Percentiles rank a stretch among this genome's conserved stretches.
These are phyloP conservation scores for Pseudolaguvia tuberculata DNA, from an alignment of 2,113 vertebrate genomes.

Conservation along the genomic window DNA sequence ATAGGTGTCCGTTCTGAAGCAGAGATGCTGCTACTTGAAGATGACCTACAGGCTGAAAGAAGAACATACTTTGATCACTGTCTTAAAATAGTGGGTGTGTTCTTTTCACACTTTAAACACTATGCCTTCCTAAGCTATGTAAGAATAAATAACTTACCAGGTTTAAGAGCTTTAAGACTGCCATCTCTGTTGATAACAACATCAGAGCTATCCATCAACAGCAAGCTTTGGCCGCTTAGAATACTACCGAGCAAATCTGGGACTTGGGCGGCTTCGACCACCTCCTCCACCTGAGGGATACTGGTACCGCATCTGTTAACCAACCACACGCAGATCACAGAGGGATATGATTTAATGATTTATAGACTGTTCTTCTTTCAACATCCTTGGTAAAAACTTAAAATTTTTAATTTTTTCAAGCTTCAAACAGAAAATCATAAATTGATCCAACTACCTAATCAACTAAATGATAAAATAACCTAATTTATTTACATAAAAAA, in stretches of 20 bases:
- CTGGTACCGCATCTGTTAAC: constrained; percentile 54
- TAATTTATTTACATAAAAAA: too few species aligned
- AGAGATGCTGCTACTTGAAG: constrained; percentile 53
- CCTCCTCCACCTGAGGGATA: constrained; percentile 52
- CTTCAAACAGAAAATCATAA: too few species aligned
- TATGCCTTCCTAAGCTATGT: not conserved
- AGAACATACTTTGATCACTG: constrained; percentile 24
- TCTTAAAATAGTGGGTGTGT: not conserved
- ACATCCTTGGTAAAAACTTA: too few species aligned
- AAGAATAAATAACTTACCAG: constrained; percentile 62
- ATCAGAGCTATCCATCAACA: constrained; percentile 87
- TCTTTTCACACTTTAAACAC: not conserved
- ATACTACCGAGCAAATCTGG: constrained; percentile 93
- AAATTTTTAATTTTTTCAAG: too few species aligned
- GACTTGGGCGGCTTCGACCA: constrained; percentile 73
- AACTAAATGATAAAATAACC: not conserved
- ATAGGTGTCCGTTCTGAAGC: constrained; percentile 48
- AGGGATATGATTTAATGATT: not conserved
- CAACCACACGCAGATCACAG: constrained; percentile 29
- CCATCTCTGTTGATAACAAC: constrained; percentile 91
- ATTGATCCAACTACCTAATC: too few species aligned
- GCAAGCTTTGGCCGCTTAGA: constrained; percentile 84
- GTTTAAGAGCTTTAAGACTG: constrained; percentile 76
- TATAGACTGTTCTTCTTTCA: too few species aligned
- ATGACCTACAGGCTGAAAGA: constrained; percentile 64